Percentiles rank a stretch among this genome's conserved stretches.
phyloP scores from a whole-genome alignment of 2,797 vertebrate species.

The Dicrostonyx torquatus region DNA sequence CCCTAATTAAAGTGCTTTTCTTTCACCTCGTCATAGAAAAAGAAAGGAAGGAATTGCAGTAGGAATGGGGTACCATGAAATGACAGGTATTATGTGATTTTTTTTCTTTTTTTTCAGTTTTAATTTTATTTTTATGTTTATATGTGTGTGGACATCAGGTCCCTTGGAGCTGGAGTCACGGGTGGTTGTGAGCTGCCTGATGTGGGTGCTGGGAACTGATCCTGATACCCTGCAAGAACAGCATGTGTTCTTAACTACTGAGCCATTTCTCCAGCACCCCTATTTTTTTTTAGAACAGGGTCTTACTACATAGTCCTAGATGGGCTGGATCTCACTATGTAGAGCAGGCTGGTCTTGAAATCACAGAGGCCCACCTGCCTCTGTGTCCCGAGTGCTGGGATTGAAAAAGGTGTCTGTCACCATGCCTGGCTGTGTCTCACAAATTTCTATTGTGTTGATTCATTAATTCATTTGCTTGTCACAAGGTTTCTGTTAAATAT shows the following conservation, averaged over 20 bases:
- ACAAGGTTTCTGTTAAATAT: neutral
- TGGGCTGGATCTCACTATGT: neutral
- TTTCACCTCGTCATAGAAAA: neutral
- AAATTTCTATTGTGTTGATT: constrained; percentile 23
- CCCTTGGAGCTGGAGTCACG: neutral
- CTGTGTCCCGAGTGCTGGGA: neutral
- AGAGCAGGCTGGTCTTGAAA: neutral
- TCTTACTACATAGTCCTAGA: neutral
- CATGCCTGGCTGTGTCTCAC: neutral
- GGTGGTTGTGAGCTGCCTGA: neutral
- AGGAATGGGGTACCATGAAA: neutral
- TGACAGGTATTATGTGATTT: neutral
- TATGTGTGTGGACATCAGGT: neutral
- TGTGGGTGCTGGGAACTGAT: neutral
- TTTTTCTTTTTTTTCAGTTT: neutral
- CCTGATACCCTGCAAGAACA: neutral
- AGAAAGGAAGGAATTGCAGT: rapidly evolving
- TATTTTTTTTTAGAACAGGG: neutral
- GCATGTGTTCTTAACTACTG: neutral
- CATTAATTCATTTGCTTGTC: neutral
- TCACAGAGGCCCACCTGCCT: neutral
- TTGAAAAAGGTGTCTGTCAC: neutral
- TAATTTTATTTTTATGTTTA: neutral
- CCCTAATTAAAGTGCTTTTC: neutral
- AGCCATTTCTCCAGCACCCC: neutral